Evolutionary conservation across 2,888 invertebrate genomes (phyloP), one percentile per base, ranked within the genome.

Genomic region (Phortica magna): DNA sequence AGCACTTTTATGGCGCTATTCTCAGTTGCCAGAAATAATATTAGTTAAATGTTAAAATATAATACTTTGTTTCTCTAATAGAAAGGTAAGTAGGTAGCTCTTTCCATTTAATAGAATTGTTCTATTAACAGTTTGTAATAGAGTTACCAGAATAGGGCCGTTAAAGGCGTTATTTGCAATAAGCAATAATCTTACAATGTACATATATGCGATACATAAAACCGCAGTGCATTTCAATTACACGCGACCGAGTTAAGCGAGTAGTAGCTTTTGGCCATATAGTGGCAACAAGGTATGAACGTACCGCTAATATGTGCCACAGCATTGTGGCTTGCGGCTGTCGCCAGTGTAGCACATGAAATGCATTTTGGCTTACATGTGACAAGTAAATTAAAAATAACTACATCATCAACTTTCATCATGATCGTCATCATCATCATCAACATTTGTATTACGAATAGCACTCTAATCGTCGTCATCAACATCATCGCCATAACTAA

Each of bases 321-420:
- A 43, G 39, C 19, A 43, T 3, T 42, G 31, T 43, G 42, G 43
- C 7, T 19, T 39, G 43, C 61, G 17, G 22, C 22, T 22, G 14
- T 61, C 7, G 61, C 17, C 39, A 64, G 31, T 22, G 64, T 22
- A 31, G 64, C 14, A 31, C 64, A n/a, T 55, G 72, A 73, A 73
- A 59, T 59, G 73, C 59, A 59, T 42, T 59, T 61, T 57, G 43
- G 57, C 41, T 31, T 17, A 75, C 74, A 65, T 74, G 74, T 53
- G 74, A 74, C 65, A 74, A 53, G 74, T 65, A 68, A 12, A 68
- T 75, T 75, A 75, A 68, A 75, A 75, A 57, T 55, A 71, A n/a
- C 53, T 55, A 55, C 31, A 39, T 41, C 61, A 61, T 61, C 61
- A 61, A 22, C 61, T 19, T 61, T 4, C 6, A 41, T n/a, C 41